Conservation (phyloP, 2,113 vertebrate species). For the Syrmaticus mikado region DNA sequence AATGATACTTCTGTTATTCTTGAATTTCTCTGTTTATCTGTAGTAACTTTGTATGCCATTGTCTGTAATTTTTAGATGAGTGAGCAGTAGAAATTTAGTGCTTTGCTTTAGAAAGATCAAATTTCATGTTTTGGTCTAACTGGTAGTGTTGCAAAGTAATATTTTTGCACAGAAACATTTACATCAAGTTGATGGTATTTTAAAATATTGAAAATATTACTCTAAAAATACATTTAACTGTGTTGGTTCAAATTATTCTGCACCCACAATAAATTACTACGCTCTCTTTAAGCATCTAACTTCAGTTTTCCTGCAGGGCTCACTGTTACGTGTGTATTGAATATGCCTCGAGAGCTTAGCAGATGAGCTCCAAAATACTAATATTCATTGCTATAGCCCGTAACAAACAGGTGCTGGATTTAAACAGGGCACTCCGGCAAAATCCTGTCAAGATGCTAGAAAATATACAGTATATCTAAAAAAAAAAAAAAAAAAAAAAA, state of each 20-base stretch:
- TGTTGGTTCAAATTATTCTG: neutral
- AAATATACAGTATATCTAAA: neutral
- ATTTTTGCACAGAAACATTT: neutral
- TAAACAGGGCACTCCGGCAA: neutral
- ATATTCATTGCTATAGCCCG: neutral
- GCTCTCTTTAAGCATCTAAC: neutral
- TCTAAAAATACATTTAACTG: neutral
- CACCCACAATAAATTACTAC: neutral
- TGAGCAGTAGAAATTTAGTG: neutral
- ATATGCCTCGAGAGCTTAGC: neutral
- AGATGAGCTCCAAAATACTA: neutral
- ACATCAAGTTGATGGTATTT: neutral
- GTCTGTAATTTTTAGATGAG: neutral
- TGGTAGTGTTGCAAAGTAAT: neutral
- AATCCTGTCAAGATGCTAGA: neutral
- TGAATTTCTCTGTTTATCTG: neutral
- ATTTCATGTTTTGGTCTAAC: neutral
- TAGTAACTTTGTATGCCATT: neutral
- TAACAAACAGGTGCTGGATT: neutral
- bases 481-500: neutral
- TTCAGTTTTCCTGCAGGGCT: neutral
- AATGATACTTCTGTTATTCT: neutral
- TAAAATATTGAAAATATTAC: conserved; percentile 22
- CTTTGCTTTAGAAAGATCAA: neutral
- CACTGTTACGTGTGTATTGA: neutral